phyloP scores from a whole-genome alignment of 2,113 vertebrate genomes.

The Aegithalos caudatus region DNA sequence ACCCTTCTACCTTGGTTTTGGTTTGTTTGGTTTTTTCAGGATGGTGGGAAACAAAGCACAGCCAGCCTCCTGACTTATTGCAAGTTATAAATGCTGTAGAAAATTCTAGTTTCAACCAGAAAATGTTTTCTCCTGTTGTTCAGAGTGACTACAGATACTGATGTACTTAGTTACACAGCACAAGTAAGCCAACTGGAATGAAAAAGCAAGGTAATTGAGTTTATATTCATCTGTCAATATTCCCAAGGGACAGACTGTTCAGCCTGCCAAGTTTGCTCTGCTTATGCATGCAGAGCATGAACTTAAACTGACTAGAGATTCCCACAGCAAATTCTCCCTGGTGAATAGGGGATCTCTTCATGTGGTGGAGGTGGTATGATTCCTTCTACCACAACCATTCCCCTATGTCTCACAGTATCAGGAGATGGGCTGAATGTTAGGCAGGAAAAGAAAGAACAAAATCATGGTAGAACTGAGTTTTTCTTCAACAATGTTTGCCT shows the following conservation, averaged over 20 bases:
- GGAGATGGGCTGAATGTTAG: background rate
- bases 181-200: background rate
- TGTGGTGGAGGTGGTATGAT: background rate
- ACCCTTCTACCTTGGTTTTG: background rate
- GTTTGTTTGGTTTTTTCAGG: background rate
- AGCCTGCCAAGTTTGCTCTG: conserved; percentile 26
- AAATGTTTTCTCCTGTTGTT: conserved; percentile 17
- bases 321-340: background rate
- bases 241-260: conserved; percentile 5
- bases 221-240: conserved; percentile 31
- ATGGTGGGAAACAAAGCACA: background rate
- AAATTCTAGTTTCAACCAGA: background rate
- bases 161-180: background rate
- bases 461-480: background rate
- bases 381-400: background rate
- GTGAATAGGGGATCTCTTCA: background rate
- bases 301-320: background rate
- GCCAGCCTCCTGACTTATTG: background rate
- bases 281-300: background rate
- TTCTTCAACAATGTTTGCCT: background rate
- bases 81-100: background rate
- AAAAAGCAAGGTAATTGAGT: conserved; percentile 22
- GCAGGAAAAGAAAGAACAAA: background rate
- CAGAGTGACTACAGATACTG: conserved; percentile 31
- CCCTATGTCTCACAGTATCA: background rate